Conservation (phyloP, 2,888 invertebrate species). For the Alloplasta piceator region DNA sequence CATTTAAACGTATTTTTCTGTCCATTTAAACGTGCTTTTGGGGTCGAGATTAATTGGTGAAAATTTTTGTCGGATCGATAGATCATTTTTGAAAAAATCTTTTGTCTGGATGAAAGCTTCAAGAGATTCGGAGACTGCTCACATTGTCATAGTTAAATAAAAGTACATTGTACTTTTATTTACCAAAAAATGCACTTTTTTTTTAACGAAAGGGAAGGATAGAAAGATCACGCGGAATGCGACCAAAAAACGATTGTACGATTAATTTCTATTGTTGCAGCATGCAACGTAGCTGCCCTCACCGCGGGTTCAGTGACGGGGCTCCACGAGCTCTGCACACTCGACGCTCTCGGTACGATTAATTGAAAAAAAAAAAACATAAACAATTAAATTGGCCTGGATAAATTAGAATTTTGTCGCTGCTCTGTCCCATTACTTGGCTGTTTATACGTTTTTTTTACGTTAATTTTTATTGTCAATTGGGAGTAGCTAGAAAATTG, state of each 20-base stretch:
- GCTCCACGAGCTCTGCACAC: conserved; percentile 79
- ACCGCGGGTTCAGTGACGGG: conserved; percentile 71
- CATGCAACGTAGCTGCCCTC: conserved; percentile 76
- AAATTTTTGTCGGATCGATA: no score
- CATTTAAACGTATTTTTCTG: not conserved
- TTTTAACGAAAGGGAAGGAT: not conserved
- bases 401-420: conserved; percentile 37
- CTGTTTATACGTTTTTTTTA: not conserved
- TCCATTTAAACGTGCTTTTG: no score
- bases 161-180: conserved; percentile 1
- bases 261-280: conserved; percentile 78
- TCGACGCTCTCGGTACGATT: conserved; percentile 80
- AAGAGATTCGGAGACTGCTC: no score
- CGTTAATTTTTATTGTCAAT: not conserved
- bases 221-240: not conserved
- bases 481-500: conserved; percentile 5
- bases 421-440: conserved; percentile 27
- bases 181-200: not conserved
- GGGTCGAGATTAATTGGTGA: no score
- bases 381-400: conserved; percentile 26
- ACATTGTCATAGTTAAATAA: no score
- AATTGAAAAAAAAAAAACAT: conserved; percentile 26
- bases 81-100: not conserved
- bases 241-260: conserved; percentile 34
- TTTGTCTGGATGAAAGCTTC: not conserved